Percentiles rank a stretch among this genome's conserved stretches.
phyloP scores from a whole-genome alignment of 2,113 vertebrate genomes.

The Caretta caretta region DNA sequence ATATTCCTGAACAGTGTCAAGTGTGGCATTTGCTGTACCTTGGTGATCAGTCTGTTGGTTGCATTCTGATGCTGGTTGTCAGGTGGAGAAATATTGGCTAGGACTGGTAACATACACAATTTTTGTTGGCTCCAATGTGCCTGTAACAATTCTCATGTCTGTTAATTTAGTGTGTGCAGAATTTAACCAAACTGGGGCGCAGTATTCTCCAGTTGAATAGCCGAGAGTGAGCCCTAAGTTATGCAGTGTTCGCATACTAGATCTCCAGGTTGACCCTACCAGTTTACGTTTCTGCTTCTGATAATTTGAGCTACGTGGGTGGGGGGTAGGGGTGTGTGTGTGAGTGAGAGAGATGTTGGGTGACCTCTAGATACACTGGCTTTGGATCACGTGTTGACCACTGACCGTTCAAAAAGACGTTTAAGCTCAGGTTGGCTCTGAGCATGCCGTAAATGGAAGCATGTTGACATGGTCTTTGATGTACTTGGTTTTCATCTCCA shows the following conservation, averaged over 20 bases:
- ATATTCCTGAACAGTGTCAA: background rate
- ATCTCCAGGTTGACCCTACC: no score
- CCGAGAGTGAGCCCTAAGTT: background rate
- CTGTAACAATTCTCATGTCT: background rate
- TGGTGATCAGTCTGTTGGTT: background rate
- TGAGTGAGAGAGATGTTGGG: no score
- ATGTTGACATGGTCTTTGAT: background rate
- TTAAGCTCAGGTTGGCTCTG: background rate
- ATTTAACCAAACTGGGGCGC: background rate
- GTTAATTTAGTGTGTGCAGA: background rate
- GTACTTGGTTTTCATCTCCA: background rate
- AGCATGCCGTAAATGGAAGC: background rate
- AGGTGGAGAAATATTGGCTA: background rate
- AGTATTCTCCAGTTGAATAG: background rate
- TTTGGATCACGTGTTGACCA: background rate
- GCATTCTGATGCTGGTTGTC: background rate
- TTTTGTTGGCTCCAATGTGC: background rate
- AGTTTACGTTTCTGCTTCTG: no score
- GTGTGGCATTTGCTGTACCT: background rate
- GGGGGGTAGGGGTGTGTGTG: no score
- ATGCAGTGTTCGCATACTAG: background rate
- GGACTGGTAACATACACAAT: background rate
- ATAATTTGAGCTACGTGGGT: no score
- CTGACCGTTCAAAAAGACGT: background rate
- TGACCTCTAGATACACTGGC: no score